Evolutionary conservation across 2,888 invertebrate species (phyloP), one percentile per base, ranked within the genome.

Genomic region (Aphrophora alni): DNA sequence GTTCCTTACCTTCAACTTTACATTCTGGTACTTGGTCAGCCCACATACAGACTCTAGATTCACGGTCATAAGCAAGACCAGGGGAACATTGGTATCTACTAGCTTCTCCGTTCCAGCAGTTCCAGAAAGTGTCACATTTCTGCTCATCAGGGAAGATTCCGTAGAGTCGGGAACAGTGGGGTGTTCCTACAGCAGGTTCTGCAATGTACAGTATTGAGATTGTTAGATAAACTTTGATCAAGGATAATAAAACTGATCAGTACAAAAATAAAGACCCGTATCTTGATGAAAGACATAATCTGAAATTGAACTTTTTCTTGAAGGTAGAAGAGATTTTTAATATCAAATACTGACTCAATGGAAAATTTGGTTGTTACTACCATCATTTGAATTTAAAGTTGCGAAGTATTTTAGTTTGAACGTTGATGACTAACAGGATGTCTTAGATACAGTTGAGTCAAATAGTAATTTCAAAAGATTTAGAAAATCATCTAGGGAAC

Each of bases 41-140:
- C 98, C 98, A 96, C 95, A 98, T 97, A 90, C 97, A 97, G 80
- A 97, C 95, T 85, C 97, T 93, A 77, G 97, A 93, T 89, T 97
- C 96, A 85, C 97, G 92, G 91, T 98, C 96, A 91, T 97, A 97
- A 84, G 97, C 97, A 76, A 97, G 92, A 85, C 97, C 97, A 86
- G 97, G 97, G 85, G 97, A 96, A 91, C 97, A 97, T 89, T 97
- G 96, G 90, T 97, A 97, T 87, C 95, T 93, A 87, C 96, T 96
- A 5, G 97, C 94, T 88, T 97, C 97, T 77, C 97, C 97, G 89
- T 96, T 97, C 97, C 97, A 97, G 89, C 97, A 97, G 89, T 97
- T 97, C 96, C 97, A 97, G 94, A 97, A 97, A 21, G 95, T 95
- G 89, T 97, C 96, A 88, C 97, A 97, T 89, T 96, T 95, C 85